phyloP scores from a whole-genome alignment of 2,888 invertebrate genomes.

The Aethes cnicana region DNA sequence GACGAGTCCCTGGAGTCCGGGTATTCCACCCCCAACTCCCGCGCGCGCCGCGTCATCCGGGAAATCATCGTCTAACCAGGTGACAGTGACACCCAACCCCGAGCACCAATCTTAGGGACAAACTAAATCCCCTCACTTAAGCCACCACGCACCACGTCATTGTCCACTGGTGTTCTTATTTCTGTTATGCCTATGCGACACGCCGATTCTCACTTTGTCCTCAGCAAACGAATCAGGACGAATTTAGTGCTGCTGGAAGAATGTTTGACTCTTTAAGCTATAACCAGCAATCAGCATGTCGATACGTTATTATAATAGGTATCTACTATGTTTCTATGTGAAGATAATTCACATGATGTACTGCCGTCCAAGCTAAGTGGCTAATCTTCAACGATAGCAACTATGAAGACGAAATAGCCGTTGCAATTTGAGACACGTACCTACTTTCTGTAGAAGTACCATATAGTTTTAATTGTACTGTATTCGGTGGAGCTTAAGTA shows the following conservation, averaged over 20 bases:
- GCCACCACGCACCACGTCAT: too few species aligned
- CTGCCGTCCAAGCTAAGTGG: constrained; percentile 19
- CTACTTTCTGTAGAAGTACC: constrained; percentile 2
- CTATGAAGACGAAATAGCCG: background rate
- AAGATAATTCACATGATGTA: constrained; percentile 11
- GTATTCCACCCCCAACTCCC: constrained; percentile 96
- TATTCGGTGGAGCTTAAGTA: constrained; percentile 16
- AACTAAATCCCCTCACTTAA: too few species aligned
- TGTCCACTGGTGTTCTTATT: too few species aligned
- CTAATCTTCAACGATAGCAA: constrained; percentile 1
- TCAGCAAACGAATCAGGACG: too few species aligned
- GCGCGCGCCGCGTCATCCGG: constrained; percentile 94
- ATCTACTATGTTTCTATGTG: constrained; percentile 11
- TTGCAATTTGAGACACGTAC: constrained; percentile 4
- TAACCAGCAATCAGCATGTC: background rate
- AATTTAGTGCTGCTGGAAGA: background rate
- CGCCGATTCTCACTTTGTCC: too few species aligned
- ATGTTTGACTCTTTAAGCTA: constrained; percentile 8
- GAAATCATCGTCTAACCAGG: constrained; percentile 93
- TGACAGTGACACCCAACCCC: background rate
- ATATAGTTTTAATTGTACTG: constrained; percentile 3
- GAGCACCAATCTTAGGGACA: too few species aligned
- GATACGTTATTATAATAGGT: constrained; percentile 1
- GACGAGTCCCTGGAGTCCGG: constrained; percentile 97
- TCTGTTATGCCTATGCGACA: too few species aligned